A percentile compares a stretch with the other conserved stretches of the same genome.
phyloP scores from a whole-genome alignment of 2,888 invertebrate species.

The Melipona bicolor region DNA sequence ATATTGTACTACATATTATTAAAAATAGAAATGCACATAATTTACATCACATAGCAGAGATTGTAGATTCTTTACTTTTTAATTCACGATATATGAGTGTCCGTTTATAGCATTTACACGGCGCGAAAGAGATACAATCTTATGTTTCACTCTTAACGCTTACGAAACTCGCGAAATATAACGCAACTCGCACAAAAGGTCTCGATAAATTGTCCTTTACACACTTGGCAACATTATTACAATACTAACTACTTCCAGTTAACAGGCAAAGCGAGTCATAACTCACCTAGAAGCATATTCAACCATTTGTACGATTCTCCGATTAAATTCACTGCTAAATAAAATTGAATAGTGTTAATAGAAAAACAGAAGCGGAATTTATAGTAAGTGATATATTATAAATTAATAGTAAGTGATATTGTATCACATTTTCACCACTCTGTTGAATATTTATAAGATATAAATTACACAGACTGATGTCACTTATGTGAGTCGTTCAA shows the following conservation, averaged over 20 bases:
- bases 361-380: not conserved
- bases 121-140: conserved; percentile 3
- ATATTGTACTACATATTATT: too few species aligned
- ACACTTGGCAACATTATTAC: conserved; percentile 3
- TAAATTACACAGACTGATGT: too few species aligned
- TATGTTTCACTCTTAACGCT: not conserved
- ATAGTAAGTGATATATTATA: too few species aligned
- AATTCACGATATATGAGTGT: not conserved
- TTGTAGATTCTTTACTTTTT: not conserved
- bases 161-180: not conserved
- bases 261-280: not conserved
- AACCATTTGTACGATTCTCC: not conserved
- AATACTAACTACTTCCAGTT: not conserved
- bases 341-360: not conserved
- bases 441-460: too few species aligned
- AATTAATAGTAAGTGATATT: too few species aligned
- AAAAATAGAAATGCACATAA: too few species aligned
- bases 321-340: not conserved
- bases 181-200: not conserved
- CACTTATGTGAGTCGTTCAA: too few species aligned
- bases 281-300: not conserved
- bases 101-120: not conserved
- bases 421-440: too few species aligned
- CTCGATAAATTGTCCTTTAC: conserved; percentile 5
- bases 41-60: not conserved